Evolutionary conservation across 2,888 invertebrate species (phyloP).

Genomic region (Sesamia inferens): DNA sequence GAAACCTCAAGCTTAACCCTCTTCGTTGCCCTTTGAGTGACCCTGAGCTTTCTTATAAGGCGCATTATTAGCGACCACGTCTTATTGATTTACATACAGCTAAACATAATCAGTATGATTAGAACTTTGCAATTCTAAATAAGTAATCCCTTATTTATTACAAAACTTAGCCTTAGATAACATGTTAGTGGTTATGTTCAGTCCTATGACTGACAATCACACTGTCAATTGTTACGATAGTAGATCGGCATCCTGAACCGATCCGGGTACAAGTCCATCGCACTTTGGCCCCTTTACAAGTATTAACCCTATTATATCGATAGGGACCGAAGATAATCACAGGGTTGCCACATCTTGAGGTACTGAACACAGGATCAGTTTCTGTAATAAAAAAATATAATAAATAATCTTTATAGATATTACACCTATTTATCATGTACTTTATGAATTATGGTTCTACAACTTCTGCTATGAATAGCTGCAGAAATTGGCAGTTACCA

Average conservation of each 20-base stretch:
- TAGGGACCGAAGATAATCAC: conserved; percentile 43
- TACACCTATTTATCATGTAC: not conserved
- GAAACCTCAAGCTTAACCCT: no score
- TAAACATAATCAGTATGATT: not conserved
- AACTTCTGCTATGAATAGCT: not conserved
- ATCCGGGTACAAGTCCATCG: conserved; percentile 58
- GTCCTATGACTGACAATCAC: conserved; percentile 27
- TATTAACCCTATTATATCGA: conserved; percentile 35
- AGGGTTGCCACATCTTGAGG: conserved; percentile 39
- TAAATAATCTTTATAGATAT: no score
- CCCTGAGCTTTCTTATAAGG: no score
- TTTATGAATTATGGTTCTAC: not conserved
- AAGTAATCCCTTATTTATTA: not conserved
- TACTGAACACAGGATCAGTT: conserved; percentile 39
- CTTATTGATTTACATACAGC: not conserved
- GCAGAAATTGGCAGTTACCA: not conserved
- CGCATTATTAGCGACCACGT: no score
- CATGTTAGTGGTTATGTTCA: conserved; percentile 34
- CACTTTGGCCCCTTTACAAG: conserved; percentile 52
- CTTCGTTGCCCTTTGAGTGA: no score
- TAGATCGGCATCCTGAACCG: conserved; percentile 39
- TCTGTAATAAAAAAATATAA: conserved; percentile 7
- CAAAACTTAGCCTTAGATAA: not conserved
- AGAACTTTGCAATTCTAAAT: not conserved
- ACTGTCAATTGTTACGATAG: conserved; percentile 41